These are phyloP conservation scores for Eucriotettix oculatus DNA, from an alignment of 2,888 invertebrate genomes.

Conservation along the genomic window DNA sequence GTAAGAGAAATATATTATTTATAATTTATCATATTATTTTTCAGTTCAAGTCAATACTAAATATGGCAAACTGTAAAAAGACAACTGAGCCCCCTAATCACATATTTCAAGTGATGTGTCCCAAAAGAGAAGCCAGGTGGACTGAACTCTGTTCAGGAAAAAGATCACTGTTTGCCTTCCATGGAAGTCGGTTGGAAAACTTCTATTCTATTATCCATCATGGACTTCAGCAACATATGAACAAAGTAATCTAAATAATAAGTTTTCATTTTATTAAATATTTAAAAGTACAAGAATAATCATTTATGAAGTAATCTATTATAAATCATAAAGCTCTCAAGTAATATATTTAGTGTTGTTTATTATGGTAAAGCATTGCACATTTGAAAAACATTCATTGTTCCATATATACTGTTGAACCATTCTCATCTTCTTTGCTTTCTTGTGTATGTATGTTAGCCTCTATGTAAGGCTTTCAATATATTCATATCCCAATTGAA, in stretches of 20 bases:
- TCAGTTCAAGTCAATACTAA: slow-evolving; percentile 38
- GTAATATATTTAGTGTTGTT: no score
- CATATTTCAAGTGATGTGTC: slow-evolving; percentile 46
- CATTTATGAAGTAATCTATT: no score
- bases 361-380: no score
- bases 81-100: slow-evolving; percentile 37
- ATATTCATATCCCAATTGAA: no score
- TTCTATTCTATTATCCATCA: slow-evolving; percentile 65
- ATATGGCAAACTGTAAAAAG: slow-evolving; percentile 30
- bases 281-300: no score
- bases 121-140: slow-evolving; percentile 40
- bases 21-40: slow-evolving; percentile 14
- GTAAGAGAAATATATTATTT: not conserved
- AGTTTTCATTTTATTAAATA: no score
- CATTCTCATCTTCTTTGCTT: no score
- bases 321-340: no score
- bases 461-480: no score
- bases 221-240: slow-evolving; percentile 57
- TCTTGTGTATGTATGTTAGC: no score
- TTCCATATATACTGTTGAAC: no score
- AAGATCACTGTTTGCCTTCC: slow-evolving; percentile 51
- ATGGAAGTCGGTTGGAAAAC: slow-evolving; percentile 65
- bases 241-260: slow-evolving; percentile 29
- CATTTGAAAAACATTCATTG: no score
- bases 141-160: slow-evolving; percentile 34